Percentiles rank a stretch among this genome's conserved stretches.
phyloP scores from a whole-genome alignment of 2,113 vertebrate genomes.

The Phalacrocorax carbo region DNA sequence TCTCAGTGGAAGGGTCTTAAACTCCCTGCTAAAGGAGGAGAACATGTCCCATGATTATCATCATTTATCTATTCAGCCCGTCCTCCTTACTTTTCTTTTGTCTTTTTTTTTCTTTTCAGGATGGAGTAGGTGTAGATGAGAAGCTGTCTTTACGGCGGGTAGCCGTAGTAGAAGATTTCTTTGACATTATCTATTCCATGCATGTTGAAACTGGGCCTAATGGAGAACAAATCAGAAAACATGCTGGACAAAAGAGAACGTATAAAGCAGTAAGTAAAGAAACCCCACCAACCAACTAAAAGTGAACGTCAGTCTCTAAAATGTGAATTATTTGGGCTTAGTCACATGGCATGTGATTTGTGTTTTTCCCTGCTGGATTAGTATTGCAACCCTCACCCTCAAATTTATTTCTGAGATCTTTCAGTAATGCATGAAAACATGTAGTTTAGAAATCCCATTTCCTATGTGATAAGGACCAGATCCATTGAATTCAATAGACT shows the following conservation, averaged over 20 bases:
- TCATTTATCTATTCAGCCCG: not conserved
- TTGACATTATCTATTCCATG: conserved; percentile 89
- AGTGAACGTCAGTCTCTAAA: not conserved
- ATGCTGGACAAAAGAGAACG: conserved; percentile 85
- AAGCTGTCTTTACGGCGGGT: conserved; percentile 82
- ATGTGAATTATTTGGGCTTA: not conserved
- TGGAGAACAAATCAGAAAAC: conserved; percentile 86
- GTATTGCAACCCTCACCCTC: not conserved
- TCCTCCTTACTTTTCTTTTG: conserved; percentile 11
- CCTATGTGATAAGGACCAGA: not conserved
- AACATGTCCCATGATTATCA: not conserved
- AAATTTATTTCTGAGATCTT: not conserved
- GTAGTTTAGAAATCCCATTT: not conserved
- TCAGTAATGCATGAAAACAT: not conserved
- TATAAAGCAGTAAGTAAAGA: conserved; percentile 85
- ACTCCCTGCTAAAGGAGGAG: not conserved
- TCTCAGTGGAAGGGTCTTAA: conserved; percentile 2
- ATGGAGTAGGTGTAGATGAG: conserved; percentile 83
- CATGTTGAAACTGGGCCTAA: conserved; percentile 86
- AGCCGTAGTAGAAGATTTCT: conserved; percentile 86
- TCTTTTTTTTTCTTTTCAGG: conserved; percentile 65
- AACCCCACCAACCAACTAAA: not conserved
- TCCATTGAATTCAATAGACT: not conserved
- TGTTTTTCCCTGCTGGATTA: not conserved
- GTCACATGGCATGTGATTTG: not conserved